A percentile compares a stretch with the other conserved stretches of the same genome.
Conservation (phyloP, 2,113 vertebrate genomes). For the Himantopus leucocephalus region DNA sequence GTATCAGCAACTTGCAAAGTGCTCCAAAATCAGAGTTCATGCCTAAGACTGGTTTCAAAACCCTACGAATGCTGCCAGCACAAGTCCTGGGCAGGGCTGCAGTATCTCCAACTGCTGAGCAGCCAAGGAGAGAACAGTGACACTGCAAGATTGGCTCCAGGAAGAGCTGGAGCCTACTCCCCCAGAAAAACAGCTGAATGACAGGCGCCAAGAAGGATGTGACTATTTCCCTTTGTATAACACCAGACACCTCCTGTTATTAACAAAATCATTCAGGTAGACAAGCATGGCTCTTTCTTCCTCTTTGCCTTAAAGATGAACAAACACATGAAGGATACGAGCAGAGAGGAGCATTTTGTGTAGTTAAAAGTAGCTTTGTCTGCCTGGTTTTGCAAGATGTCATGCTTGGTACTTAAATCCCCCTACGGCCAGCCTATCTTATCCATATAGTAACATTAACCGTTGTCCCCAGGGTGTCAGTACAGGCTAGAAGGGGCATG, state of each 20-base stretch:
- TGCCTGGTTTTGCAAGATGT: neutral
- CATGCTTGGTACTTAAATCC: neutral
- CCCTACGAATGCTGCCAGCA: neutral
- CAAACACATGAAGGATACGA: neutral
- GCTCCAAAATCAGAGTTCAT: neutral
- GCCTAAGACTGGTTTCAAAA: constrained; percentile 1
- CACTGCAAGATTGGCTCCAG: neutral
- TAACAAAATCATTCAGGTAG: neutral
- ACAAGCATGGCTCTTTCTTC: neutral
- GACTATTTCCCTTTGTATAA: neutral
- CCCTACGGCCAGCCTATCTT: neutral
- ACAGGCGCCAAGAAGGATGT: neutral
- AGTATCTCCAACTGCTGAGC: neutral
- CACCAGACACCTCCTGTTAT: neutral
- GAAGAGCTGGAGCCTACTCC: neutral
- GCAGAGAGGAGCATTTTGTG: neutral
- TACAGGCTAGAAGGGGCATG: neutral
- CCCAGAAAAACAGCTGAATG: neutral
- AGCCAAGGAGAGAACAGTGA: neutral
- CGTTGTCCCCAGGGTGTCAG: neutral
- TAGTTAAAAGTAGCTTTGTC: neutral
- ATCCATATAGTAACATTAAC: neutral
- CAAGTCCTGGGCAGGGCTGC: neutral
- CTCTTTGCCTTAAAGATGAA: neutral
- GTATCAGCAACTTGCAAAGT: neutral